Evolutionary conservation across 2,797 vertebrate species (phyloP).

Genomic region (Artibeus jamaicensis): DNA sequence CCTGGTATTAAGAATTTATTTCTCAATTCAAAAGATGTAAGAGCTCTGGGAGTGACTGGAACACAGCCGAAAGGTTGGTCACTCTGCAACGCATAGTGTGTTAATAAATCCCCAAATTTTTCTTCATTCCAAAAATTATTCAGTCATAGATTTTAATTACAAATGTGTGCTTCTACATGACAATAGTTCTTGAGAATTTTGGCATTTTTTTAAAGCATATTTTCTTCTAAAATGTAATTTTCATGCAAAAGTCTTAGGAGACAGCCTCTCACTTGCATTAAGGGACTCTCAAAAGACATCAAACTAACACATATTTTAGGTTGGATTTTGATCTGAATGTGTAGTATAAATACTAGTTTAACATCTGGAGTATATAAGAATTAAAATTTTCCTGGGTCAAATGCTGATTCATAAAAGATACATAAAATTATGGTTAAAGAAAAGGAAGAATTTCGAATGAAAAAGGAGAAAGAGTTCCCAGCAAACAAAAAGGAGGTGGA

Average conservation of each 20-base stretch:
- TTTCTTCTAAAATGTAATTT: slow-evolving; percentile 39
- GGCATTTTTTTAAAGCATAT: not conserved
- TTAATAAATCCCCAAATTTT: not conserved
- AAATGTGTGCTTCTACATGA: not conserved
- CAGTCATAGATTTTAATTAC: not conserved
- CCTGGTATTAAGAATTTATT: not conserved
- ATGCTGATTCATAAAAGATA: not conserved
- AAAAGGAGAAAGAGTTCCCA: not conserved
- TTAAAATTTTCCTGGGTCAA: not conserved
- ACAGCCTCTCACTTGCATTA: not conserved
- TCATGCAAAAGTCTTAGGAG: not conserved
- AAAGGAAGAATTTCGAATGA: not conserved
- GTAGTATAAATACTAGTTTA: not conserved
- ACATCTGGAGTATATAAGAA: not conserved
- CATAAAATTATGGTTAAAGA: not conserved
- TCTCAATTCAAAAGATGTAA: not conserved
- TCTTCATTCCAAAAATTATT: not conserved
- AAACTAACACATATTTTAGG: not conserved
- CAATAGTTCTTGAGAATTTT: slow-evolving; percentile 34
- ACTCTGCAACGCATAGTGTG: not conserved
- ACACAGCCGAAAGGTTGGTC: not conserved
- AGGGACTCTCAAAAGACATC: not conserved
- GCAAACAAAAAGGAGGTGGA: not conserved
- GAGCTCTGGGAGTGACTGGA: not conserved
- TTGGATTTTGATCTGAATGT: slow-evolving; percentile 35